These are phyloP conservation scores for Lasioglossum malachurum DNA, from an alignment of 2,888 invertebrate genomes.

Conservation along the genomic window DNA sequence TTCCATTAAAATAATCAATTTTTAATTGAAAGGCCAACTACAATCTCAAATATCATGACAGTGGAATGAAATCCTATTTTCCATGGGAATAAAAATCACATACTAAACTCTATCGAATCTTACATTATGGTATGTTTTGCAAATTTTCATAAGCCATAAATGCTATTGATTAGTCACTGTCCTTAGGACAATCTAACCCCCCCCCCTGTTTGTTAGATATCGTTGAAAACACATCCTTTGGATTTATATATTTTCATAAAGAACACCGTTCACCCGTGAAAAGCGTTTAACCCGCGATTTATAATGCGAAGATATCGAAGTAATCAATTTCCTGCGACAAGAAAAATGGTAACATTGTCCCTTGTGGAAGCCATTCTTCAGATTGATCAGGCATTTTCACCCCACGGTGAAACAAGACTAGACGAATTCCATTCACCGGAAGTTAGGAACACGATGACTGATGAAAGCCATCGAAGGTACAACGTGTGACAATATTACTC, in stretches of 20 bases:
- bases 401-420: slow-evolving; percentile 16
- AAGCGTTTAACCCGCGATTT: slow-evolving; percentile 8
- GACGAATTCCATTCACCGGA: slow-evolving; percentile 41
- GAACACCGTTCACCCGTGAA: neutral
- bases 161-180: too few species aligned
- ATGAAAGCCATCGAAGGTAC: neutral
- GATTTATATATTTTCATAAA: neutral
- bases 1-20: neutral
- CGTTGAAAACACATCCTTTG: neutral
- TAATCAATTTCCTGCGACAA: slow-evolving; percentile 17
- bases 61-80: too few species aligned
- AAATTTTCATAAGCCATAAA: too few species aligned
- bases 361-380: slow-evolving; percentile 19
- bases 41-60: too few species aligned
- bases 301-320: slow-evolving; percentile 8
- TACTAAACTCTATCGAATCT: too few species aligned
- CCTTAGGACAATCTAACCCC: neutral
- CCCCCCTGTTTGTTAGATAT: neutral
- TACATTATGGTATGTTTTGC: too few species aligned
- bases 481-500: neutral
- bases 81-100: too few species aligned
- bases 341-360: slow-evolving; percentile 34
- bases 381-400: slow-evolving; percentile 18
- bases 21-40: neutral
- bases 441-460: slow-evolving; percentile 32